Evolutionary conservation across 1,140 invertebrate species (phyloP).

Genomic region (Penaeus chinensis): DNA sequence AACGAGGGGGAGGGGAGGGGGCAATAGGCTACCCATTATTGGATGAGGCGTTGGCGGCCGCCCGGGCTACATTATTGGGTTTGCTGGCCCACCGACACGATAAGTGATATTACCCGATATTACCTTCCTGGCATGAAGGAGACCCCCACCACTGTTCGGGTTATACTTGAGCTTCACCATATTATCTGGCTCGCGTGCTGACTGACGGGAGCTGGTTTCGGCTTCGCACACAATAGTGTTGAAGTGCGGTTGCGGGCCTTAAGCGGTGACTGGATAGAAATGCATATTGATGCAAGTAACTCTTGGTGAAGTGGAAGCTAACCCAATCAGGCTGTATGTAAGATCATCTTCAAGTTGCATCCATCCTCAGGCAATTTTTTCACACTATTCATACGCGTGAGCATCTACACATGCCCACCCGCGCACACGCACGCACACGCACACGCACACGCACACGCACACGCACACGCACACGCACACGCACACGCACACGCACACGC

Average conservation of each 20-base stretch:
- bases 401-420: background rate
- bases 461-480: background rate
- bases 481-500: background rate
- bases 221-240: too few species aligned
- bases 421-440: background rate
- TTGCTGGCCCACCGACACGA: slow-evolving; percentile 58
- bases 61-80: slow-evolving; percentile 57
- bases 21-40: background rate
- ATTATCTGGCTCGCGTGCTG: too few species aligned
- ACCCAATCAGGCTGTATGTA: too few species aligned
- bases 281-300: too few species aligned
- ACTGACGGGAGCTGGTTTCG: too few species aligned
- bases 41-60: background rate
- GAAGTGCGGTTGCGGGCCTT: too few species aligned
- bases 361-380: too few species aligned
- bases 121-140: slow-evolving; percentile 46
- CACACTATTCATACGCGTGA: too few species aligned
- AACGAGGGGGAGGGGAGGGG: slow-evolving; percentile 11
- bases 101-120: slow-evolving; percentile 61
- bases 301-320: too few species aligned
- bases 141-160: slow-evolving; percentile 2
- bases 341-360: too few species aligned
- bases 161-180: too few species aligned
- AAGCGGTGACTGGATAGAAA: too few species aligned
- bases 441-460: background rate